Evolutionary conservation across 2,888 invertebrate species (phyloP), one percentile per base, ranked within the genome.

Genomic region (Argyresthia goedartella): DNA sequence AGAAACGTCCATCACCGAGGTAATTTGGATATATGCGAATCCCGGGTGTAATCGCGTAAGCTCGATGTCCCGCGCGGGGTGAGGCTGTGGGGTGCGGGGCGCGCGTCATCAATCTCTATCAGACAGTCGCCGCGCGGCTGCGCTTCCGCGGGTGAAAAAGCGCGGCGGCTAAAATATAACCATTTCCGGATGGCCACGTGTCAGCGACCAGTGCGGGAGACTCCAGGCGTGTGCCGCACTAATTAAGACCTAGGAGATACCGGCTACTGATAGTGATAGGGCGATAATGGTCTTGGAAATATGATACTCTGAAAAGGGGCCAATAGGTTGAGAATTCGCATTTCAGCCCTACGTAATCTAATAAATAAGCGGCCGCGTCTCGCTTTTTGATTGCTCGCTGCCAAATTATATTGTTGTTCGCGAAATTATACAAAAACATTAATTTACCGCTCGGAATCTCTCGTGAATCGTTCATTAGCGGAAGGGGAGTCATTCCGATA

Each of bases 11-110:
- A 79, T 86, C 82, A 81, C 66, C 60, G 61, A 65, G 61, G 75
- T 84, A 85, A 85, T 86, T 85, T 85, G 85, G 81, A 84, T 86
- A 81, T 81, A 84, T 84, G 80, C 78, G 81, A 76, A 74, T 74
- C 75, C 80, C 76, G 67, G 49, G 65, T 63, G 70, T 81, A 81
- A 80, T 77, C 80, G 78, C 69, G 73, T 70, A 70, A 73, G 77
- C 77, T 66, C 76, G 72, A 73, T 75, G 76, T 73, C 73, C 74
- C 72, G 72, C 59, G 57, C 50, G 60, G 59, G 55, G 57, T 44
- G 55, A 56, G 59, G 65, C 68, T 59, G 62, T 63, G 57, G 66
- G 55, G 65, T 55, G 61, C 59, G 59, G 33, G 63, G 46, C 56
- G 58, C 66, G 63, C 59, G 63, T 82, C 82, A 85, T 86, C 85